Evolutionary conservation across 37 sponge, comb jelly and placozoan species (phyloP).

Genomic region (Ephydatia muelleri): DNA sequence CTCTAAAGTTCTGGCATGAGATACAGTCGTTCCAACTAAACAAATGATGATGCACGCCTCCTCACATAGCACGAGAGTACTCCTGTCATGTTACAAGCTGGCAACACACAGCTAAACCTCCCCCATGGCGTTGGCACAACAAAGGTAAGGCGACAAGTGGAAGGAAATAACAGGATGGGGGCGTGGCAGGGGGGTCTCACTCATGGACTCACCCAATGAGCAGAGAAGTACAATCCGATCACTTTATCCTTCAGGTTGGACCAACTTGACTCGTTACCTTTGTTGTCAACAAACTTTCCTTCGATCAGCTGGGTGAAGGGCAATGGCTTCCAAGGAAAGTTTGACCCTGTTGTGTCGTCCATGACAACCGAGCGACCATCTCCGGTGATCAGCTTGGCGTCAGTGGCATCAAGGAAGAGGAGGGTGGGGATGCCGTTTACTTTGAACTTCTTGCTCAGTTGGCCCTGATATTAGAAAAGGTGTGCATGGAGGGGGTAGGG

Average conservation of each 20-base stretch:
- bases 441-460: slow-evolving; percentile 71
- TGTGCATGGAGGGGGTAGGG: too few species aligned
- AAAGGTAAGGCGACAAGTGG: neutral
- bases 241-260: slow-evolving; percentile 62
- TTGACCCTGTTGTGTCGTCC: slow-evolving; percentile 77
- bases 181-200: neutral
- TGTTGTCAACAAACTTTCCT: slow-evolving; percentile 15
- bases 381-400: slow-evolving; percentile 57
- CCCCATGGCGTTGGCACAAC: too few species aligned
- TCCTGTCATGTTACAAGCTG: neutral
- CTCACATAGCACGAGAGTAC: too few species aligned
- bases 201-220: slow-evolving; percentile 84
- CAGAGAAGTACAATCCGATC: slow-evolving; percentile 93
- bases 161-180: neutral
- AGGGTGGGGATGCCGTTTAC: slow-evolving; percentile 90
- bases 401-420: slow-evolving; percentile 70
- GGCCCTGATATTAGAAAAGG: slow-evolving; percentile 29
- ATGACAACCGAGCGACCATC: slow-evolving; percentile 82
- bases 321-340: slow-evolving; percentile 87
- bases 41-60: too few species aligned
- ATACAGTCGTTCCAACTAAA: too few species aligned
- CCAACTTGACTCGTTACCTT: slow-evolving; percentile 18
- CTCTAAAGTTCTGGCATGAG: too few species aligned
- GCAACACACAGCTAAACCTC: neutral
- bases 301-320: slow-evolving; percentile 39